Evolutionary conservation across 2,113 vertebrate species (phyloP), one percentile per base, ranked within the genome.

Genomic region (Thunnus thynnus): DNA sequence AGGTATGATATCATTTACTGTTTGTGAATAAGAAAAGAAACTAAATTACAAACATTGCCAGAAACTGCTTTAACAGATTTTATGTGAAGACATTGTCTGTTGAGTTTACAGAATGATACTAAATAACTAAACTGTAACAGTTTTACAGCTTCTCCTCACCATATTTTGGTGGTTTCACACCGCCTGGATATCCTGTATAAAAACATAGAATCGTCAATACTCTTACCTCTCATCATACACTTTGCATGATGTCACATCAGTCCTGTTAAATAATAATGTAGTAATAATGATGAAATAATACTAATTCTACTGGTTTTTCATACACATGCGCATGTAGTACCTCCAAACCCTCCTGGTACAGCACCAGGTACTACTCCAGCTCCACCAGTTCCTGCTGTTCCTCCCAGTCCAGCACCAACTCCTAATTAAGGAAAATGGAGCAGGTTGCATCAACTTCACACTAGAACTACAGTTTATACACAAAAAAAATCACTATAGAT

Each of bases 161-260:
- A 18, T 79, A 61, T 83, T 90, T 90, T 52, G 89, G 80, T 76
- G 90, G 78, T 86, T 90, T 91, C 16, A 72, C 86, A 41, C 86
- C 89, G 16, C 61, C 66, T 8, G 76, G 76, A 74, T 87, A 72
- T 78, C 74, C 83, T 90, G 78, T 16, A 65, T 20, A 74, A 77
- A 77, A 14, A 87, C 20, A 85, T 14, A 56, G 0, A 8, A 0
- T 50, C 3, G 62, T 72, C 18, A 76, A 44, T 14, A 60, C 36
- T 41, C 36, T 41, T 9, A 2, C 30, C 13, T 67, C 36, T 36
- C 36, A 51, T n/a, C 5, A 16, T 20, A 60, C 46, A 76, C 16
- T 52, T n/a, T 61, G n/a, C 65, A 56, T 54, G 51, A 46, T 76
- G 47, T 52, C 10, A 25, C 2, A 41, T 41, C 36, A 9, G 7